Base-by-base conservation (phyloP, 1,140 invertebrate species). In the Penaeus vannamei region DNA sequence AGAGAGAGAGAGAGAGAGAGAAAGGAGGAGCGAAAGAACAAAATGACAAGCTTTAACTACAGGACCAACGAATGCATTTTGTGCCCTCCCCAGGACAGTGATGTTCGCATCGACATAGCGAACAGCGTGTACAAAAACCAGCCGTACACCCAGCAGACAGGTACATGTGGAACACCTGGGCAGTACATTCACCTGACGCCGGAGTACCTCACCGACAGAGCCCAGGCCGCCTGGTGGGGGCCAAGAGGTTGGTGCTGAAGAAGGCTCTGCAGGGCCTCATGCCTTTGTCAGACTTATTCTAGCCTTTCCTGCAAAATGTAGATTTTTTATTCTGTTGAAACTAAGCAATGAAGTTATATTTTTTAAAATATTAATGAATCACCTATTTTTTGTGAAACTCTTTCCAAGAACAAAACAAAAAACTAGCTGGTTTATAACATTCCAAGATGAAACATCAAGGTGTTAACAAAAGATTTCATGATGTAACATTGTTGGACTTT, bases 101-200 rank as follows among this genome's bases (percentile, higher is more conserved):
- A 91, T 62, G 69, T 92, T 8, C 61, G 85, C 10, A 66, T 92
- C 42, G 91, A 91, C 72, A 61, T 60, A 23, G 42, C 76, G 32
- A 92, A 92, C 79, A 83, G 87, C 20, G 77, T 84, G 10, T 91
- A 91, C 64, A 69, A 80, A 2, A 81, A 92, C 81, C 88, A 86
- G n/a, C 92, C 92, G 1, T 92, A 92, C 89, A 92, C 92, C 32
- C 60, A 90, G 62, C 92, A 92, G 81, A 77, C 82, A n/a, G 92
- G 92, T 36, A 92, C 92, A 19, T 93, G 93, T 90, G 93, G 93
- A 17, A 89, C 91, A 36, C 69, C 90, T 4, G 93, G 93, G 17
- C 87, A 92, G 17, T 91, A 93, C 69, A 92, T 93, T 14, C 92
- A 92, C 29, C 46, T 93, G 23, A 91, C 91, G 23, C 90, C 92